Conservation (phyloP, 2,113 vertebrate genomes). For the Marcusenius ussheri region DNA sequence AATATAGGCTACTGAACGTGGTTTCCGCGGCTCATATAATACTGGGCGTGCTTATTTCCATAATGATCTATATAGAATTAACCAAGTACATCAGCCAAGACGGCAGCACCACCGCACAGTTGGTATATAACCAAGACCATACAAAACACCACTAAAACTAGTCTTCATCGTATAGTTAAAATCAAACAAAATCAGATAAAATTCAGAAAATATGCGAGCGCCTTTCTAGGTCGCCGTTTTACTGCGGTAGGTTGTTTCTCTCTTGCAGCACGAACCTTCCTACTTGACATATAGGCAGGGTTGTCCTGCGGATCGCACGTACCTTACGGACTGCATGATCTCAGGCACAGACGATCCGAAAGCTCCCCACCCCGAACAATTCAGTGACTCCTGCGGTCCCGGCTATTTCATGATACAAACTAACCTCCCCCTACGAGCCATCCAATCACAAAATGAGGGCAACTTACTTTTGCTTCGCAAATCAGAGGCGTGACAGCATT, state of each 20-base stretch:
- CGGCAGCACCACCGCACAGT: neutral
- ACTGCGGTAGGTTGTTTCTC: neutral
- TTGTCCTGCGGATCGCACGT: neutral
- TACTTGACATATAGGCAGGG: neutral
- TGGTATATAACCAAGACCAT: neutral
- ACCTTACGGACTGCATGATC: conserved; percentile 33
- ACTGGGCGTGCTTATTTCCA: neutral
- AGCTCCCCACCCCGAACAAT: neutral
- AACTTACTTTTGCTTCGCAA: neutral
- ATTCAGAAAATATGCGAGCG: neutral
- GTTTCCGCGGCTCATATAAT: neutral
- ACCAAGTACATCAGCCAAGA: neutral
- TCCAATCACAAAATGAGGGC: neutral
- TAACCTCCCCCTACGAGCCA: neutral
- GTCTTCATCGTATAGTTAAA: neutral
- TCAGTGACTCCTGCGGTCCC: neutral
- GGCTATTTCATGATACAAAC: neutral
- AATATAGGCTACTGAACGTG: neutral
- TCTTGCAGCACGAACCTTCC: neutral
- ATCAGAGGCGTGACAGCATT: neutral
- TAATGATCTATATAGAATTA: neutral
- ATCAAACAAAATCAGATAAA: neutral
- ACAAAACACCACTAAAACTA: neutral
- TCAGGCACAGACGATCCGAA: neutral
- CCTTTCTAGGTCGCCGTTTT: neutral